Evolutionary conservation across 1,140 invertebrate genomes (phyloP).

Genomic region (Drosophila kurseongensis): DNA sequence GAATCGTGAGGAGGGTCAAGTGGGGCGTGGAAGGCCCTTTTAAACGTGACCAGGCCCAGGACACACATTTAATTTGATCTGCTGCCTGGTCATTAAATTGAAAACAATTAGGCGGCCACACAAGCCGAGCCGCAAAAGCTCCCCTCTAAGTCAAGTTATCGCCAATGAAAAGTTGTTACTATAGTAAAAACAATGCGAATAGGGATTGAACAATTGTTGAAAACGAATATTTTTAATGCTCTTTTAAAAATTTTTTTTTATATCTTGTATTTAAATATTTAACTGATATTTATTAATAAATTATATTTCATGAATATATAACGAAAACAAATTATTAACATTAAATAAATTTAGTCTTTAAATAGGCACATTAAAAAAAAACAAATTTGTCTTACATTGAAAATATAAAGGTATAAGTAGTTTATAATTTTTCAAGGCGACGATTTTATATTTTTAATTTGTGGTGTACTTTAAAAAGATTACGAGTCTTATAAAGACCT

Average conservation of each 20-base stretch:
- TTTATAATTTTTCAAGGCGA: too few relatives aligned
- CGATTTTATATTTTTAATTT: too few relatives aligned
- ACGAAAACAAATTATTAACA: too few relatives aligned
- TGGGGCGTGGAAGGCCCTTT: slow-evolving; percentile 11
- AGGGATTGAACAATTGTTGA: neutral
- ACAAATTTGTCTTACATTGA: too few relatives aligned
- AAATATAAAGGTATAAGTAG: too few relatives aligned
- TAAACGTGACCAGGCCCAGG: slow-evolving; percentile 38
- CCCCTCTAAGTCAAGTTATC: slow-evolving; percentile 43
- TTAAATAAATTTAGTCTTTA: too few relatives aligned
- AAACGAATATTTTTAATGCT: neutral
- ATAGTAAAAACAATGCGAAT: slow-evolving; percentile 1
- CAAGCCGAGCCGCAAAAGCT: slow-evolving; percentile 15
- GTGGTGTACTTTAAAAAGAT: too few relatives aligned
- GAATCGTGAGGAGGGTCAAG: slow-evolving; percentile 27
- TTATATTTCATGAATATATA: too few relatives aligned
- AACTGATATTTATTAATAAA: too few relatives aligned
- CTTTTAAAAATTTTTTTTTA: neutral
- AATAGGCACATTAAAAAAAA: too few relatives aligned
- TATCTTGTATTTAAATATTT: too few relatives aligned
- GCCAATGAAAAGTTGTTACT: slow-evolving; percentile 70
- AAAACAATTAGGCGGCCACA: slow-evolving; percentile 70
- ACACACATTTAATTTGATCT: slow-evolving; percentile 65
- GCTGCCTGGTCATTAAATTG: slow-evolving; percentile 57
- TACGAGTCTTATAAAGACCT: too few relatives aligned